A percentile compares a stretch with the other conserved stretches of the same genome.
phyloP scores from a whole-genome alignment of 2,888 invertebrate genomes.

The Dione juno region DNA sequence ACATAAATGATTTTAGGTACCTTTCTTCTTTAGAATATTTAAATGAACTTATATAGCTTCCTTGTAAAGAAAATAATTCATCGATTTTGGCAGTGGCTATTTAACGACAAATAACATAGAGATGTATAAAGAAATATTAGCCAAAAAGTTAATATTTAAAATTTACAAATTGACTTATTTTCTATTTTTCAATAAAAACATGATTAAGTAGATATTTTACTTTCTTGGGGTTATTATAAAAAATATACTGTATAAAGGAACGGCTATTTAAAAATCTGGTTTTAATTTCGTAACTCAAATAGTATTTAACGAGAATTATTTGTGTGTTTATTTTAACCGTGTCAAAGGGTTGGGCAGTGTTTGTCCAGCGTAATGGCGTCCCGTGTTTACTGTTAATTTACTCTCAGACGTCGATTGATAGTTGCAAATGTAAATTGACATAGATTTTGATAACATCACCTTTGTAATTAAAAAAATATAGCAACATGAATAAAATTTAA shows the following conservation, averaged over 20 bases:
- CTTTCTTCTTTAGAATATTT: too few species aligned
- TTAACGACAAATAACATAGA: too few species aligned
- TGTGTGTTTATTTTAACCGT: conserved; percentile 43
- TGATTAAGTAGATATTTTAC: too few species aligned
- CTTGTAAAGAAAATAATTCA: too few species aligned
- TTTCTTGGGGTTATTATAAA: neutral
- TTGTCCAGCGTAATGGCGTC: conserved; percentile 48
- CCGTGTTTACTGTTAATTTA: conserved; percentile 33
- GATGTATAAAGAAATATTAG: too few species aligned
- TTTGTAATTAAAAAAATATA: neutral
- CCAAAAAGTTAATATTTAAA: too few species aligned
- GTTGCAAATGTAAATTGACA: conserved; percentile 8
- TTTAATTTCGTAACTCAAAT: conserved; percentile 38
- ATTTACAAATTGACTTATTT: too few species aligned
- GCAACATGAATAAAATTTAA: too few species aligned
- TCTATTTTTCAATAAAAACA: too few species aligned
- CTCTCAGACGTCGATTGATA: conserved; percentile 23
- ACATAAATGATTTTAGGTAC: too few species aligned
- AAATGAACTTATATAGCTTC: too few species aligned
- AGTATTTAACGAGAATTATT: conserved; percentile 44
- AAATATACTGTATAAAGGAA: neutral
- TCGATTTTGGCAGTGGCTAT: too few species aligned
- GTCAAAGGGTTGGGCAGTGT: conserved; percentile 50
- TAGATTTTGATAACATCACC: neutral
- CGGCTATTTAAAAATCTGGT: conserved; percentile 21